Conservation (phyloP, 1,140 invertebrate genomes). For the Drosophila miranda region DNA sequence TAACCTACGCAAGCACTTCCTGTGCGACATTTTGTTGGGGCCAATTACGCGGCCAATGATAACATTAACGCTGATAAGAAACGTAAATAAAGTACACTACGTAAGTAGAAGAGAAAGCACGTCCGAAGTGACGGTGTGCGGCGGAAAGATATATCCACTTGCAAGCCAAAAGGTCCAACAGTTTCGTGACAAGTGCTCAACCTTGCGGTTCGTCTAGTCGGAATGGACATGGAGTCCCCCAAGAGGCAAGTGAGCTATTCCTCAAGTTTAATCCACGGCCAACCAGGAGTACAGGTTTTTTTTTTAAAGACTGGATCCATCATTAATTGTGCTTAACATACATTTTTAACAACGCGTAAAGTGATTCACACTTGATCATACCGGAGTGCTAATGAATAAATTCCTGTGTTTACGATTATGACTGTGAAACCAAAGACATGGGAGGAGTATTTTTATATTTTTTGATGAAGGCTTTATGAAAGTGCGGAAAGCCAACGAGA, state of each 20-base stretch:
- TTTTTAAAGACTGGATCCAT: no score
- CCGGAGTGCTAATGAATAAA: no score
- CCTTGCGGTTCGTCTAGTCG: not conserved
- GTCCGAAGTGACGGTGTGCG: not conserved
- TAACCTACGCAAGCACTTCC: conserved; percentile 29
- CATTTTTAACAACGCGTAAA: no score
- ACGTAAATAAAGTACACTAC: conserved; percentile 18
- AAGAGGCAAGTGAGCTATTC: conserved; percentile 24
- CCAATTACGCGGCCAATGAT: conserved; percentile 18
- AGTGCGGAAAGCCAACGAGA: no score
- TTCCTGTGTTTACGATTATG: no score
- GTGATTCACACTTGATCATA: no score
- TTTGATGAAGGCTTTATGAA: no score
- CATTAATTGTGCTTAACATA: no score
- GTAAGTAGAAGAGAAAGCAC: not conserved
- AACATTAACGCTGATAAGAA: conserved; percentile 23
- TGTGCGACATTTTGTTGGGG: conserved; percentile 41
- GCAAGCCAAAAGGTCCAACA: not conserved
- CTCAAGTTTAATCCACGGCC: not conserved
- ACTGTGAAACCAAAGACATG: no score
- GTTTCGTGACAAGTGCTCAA: conserved; percentile 3
- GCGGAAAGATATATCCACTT: not conserved
- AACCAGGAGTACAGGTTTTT: no score
- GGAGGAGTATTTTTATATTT: no score
- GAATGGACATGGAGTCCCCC: conserved; percentile 8